Evolutionary conservation across 2,888 invertebrate genomes (phyloP), one percentile per base, ranked within the genome.

Genomic region (Yponomeuta sedellus): DNA sequence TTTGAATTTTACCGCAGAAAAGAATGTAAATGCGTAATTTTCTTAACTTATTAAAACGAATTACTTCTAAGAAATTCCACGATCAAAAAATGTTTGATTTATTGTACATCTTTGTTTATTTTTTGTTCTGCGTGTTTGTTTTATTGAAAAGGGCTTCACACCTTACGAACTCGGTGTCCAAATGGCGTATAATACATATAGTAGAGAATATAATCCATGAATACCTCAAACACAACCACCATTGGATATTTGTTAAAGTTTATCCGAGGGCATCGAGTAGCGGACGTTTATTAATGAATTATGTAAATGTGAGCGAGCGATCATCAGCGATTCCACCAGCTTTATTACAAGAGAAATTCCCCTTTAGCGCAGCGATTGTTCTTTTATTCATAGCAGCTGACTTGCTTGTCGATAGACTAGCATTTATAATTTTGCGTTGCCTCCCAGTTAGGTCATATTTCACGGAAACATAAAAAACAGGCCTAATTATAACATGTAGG

Each of bases 201-300:
- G 44, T 16, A 52, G 44, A 5, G 16, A 52, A 52, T 52, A 16
- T 4, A 1, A 16, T 16, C 44, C 12, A 12, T 16, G 16, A 16
- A 16, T 5, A 52, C 16, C 19, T 58, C 19, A 19, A 19, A 58
- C 20, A 10, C 10, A 19, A 22, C n/a, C 4, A 20, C 2, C 40
- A 40, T 39, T 58, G 28, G 77, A 79, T 84, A 82, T 85, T 85
- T 85, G 82, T 85, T 82, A 64, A 77, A 76, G 78, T 80, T 84
- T 85, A 87, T 86, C 86, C 75, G 84, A 79, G 79, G 81, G 79
- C 83, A 87, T 86, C 86, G 81, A 77, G 70, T 72, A 74, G 71
- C 75, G 20, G 87, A 86, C 86, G 78, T 82, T 79, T 87, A 87
- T 84, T 84, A 86, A 88, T 87, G 86, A 85, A 86, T 85, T 87